Percentiles rank a stretch among this genome's conserved stretches.
These are phyloP conservation scores for Lipotes vexillifer DNA, from an alignment of 2,113 vertebrate genomes.

Conservation along the genomic window DNA sequence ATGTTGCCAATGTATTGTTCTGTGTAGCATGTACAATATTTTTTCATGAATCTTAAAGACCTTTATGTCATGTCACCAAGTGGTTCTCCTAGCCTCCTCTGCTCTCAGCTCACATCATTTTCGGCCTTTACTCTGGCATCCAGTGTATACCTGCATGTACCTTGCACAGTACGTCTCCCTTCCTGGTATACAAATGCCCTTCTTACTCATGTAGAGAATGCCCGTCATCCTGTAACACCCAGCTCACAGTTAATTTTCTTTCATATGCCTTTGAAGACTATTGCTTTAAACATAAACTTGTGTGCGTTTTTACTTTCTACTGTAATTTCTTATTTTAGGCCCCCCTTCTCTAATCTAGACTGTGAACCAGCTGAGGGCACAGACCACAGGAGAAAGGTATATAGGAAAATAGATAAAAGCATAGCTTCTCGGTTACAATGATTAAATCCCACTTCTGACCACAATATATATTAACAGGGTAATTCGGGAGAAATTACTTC, in stretches of 20 bases:
- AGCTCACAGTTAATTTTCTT: neutral
- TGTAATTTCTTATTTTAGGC: neutral
- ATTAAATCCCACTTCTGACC: neutral
- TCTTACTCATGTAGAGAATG: neutral
- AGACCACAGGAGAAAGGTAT: neutral
- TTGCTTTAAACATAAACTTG: neutral
- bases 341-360: neutral
- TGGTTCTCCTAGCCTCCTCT: neutral
- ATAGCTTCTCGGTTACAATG: neutral
- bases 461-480: too few species aligned
- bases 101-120: neutral
- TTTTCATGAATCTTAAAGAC: neutral
- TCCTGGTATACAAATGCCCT: too few species aligned
- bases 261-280: neutral
- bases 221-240: neutral
- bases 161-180: neutral
- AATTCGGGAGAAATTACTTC: neutral
- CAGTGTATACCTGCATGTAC: rapidly evolving
- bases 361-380: neutral
- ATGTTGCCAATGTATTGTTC: neutral
- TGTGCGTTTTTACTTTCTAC: neutral
- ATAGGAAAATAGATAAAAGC: neutral
- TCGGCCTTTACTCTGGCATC: neutral
- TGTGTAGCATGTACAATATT: neutral
- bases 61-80: neutral